phyloP scores from a whole-genome alignment of 2,113 vertebrate species.

The Stigmatopora argus region DNA sequence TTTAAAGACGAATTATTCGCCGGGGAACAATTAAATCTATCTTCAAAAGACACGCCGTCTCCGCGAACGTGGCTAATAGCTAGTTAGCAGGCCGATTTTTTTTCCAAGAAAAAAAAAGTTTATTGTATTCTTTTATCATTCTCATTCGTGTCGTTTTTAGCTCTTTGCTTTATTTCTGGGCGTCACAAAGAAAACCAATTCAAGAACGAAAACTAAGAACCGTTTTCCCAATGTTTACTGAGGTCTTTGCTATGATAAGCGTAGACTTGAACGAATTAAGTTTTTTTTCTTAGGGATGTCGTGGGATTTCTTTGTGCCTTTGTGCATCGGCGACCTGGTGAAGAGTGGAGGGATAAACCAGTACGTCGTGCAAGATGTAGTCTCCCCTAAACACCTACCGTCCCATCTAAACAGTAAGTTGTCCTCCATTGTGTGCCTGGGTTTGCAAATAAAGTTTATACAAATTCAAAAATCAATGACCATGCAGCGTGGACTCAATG shows the following conservation, averaged over 20 bases:
- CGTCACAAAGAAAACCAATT: neutral
- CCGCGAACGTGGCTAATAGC: neutral
- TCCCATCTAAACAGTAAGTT: constrained; percentile 73
- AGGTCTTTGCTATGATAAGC: neutral
- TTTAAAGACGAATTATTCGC: neutral
- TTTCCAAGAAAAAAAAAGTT: neutral
- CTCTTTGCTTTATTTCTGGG: neutral
- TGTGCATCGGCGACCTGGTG: constrained; percentile 75
- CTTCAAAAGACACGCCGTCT: neutral
- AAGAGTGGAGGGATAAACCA: constrained; percentile 76
- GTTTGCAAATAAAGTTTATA: neutral
- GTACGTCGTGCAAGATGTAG: constrained; percentile 84
- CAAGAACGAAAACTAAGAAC: neutral
- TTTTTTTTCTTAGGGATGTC: constrained; percentile 58
- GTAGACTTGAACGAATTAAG: neutral
- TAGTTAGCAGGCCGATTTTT: constrained; percentile 21
- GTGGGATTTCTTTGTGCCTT: constrained; percentile 80
- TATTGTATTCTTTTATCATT: neutral
- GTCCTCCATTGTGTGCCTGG: too few species aligned
- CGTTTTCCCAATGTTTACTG: neutral
- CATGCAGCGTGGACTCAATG: too few species aligned
- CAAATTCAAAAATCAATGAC: too few species aligned
- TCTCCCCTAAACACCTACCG: constrained; percentile 68
- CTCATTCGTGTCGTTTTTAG: neutral
- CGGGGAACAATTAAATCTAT: neutral